Conservation (phyloP, 2,797 vertebrate species). For the Rallus crepitans region DNA sequence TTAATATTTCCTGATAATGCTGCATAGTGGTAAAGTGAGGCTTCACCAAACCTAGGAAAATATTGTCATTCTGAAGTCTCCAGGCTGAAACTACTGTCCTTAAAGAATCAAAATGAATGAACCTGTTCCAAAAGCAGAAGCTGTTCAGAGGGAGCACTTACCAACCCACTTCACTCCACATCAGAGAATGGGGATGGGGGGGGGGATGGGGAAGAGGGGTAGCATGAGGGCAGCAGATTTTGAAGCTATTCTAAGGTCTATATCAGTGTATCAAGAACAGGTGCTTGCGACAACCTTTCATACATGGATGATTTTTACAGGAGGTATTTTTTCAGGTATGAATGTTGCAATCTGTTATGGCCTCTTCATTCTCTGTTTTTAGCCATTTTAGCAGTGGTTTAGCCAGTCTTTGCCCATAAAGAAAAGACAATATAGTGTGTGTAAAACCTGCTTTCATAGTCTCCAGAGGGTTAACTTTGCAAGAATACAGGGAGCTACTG, state of each 20-base stretch:
- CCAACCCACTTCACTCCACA: not conserved
- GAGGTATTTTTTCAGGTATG: not conserved
- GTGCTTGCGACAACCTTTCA: not conserved
- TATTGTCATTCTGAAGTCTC: not conserved
- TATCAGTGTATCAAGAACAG: not conserved
- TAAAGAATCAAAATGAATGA: not conserved
- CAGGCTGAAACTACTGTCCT: not conserved
- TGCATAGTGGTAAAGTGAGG: not conserved
- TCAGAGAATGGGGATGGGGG: not conserved
- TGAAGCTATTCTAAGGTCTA: not conserved
- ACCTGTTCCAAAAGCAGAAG: not conserved
- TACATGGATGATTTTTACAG: not conserved
- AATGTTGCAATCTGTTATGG: not conserved
- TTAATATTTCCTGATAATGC: not conserved
- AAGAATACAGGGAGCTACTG: not conserved
- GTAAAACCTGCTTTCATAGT: not conserved
- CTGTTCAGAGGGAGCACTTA: not conserved
- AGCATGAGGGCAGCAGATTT: not conserved
- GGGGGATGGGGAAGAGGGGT: not conserved
- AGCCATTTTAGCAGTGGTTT: not conserved
- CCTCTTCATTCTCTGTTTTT: not conserved
- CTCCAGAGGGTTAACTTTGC: slow-evolving; percentile 2
- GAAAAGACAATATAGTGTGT: not conserved
- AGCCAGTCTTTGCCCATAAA: not conserved
- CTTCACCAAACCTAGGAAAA: not conserved